A percentile compares a stretch with the other conserved stretches of the same genome.
phyloP scores from a whole-genome alignment of 2,113 vertebrate species.

The Aviceda subcristata region DNA sequence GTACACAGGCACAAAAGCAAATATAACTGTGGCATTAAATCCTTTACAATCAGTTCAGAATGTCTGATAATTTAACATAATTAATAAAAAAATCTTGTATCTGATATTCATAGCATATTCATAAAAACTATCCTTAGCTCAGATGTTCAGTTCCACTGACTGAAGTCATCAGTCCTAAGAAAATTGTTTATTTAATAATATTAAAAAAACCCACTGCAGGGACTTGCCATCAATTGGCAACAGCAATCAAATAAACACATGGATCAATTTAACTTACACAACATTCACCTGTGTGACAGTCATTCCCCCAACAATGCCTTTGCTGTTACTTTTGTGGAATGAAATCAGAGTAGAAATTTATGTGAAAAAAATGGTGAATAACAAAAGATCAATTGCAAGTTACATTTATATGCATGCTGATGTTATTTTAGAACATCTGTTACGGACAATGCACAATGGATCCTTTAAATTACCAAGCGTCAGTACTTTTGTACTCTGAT shows the following conservation, averaged over 20 bases:
- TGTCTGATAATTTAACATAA: neutral
- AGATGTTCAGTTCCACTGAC: neutral
- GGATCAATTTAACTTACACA: neutral
- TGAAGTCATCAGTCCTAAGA: neutral
- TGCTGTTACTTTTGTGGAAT: neutral
- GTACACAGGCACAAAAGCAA: neutral
- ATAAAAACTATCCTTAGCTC: neutral
- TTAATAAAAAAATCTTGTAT: neutral
- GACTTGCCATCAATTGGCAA: neutral
- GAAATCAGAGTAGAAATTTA: neutral
- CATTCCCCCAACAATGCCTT: neutral
- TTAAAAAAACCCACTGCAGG: neutral
- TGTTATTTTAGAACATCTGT: conserved; percentile 27
- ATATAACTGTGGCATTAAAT: neutral
- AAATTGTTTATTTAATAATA: neutral
- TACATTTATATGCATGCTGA: neutral
- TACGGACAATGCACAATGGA: conserved; percentile 3
- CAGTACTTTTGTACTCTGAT: neutral
- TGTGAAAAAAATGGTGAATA: neutral
- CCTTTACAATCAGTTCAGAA: neutral
- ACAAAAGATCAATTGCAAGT: neutral
- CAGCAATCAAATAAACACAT: neutral
- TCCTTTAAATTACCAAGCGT: neutral
- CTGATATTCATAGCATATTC: neutral
- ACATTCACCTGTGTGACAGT: neutral